Percentiles rank a stretch among this genome's conserved stretches.
Conservation (phyloP, 92 coral and sea anemone species). For the Siderastrea siderea region DNA sequence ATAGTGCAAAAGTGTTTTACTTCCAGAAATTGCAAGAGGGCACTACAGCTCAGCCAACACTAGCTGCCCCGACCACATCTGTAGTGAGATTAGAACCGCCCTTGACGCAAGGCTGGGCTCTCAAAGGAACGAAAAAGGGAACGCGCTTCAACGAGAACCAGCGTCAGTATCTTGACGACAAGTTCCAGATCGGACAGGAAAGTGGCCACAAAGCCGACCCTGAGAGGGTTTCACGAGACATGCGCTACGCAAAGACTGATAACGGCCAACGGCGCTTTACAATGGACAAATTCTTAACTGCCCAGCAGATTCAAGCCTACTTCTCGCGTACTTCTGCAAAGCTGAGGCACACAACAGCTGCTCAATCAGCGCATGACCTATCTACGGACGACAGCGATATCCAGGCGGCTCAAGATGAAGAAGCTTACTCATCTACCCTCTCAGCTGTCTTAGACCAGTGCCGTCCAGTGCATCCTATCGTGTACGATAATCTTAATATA, state of each 20-base stretch:
- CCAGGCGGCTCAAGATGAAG: conserved; percentile 30
- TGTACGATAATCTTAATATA: conserved; percentile 24
- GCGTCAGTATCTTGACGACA: conserved; percentile 53
- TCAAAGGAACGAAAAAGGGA: conserved; percentile 23
- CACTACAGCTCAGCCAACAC: not conserved
- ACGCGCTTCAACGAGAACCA: conserved; percentile 32
- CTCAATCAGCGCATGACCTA: not conserved
- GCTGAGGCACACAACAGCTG: not conserved
- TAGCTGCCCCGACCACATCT: conserved; percentile 10
- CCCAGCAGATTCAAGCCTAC: conserved; percentile 40
- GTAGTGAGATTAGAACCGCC: conserved; percentile 1
- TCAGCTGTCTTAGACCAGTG: not conserved
- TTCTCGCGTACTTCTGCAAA: conserved; percentile 57
- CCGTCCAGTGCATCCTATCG: conserved; percentile 23
- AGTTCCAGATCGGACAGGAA: conserved; percentile 50
- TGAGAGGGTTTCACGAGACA: conserved; percentile 13
- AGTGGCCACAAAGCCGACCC: conserved; percentile 15
- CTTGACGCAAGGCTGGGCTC: conserved; percentile 35
- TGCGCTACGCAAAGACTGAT: conserved; percentile 43
- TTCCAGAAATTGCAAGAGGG: not conserved
- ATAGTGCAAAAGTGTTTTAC: conserved; percentile 34
- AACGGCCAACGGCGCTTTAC: conserved; percentile 35
- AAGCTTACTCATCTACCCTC: conserved; percentile 2
- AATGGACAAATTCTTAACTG: conserved; percentile 46
- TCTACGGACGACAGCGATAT: not conserved